These are phyloP conservation scores for Eupithecia inturbata DNA, from an alignment of 2,888 invertebrate species.

Conservation along the genomic window DNA sequence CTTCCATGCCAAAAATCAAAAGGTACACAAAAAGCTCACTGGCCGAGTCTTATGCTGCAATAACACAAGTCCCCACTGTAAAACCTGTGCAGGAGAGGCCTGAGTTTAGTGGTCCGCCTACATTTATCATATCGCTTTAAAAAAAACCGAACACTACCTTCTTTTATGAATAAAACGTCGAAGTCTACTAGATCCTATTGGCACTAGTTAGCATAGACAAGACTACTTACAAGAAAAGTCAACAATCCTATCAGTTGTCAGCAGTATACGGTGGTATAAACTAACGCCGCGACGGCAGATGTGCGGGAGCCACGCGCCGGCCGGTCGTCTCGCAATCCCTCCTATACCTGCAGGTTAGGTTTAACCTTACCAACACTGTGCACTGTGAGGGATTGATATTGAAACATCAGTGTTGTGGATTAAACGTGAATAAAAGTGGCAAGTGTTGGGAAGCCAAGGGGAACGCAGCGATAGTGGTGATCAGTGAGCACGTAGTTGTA, in stretches of 20 bases:
- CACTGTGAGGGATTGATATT: not conserved
- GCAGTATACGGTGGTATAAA: not conserved
- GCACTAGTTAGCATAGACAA: not conserved
- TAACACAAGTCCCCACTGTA: not conserved
- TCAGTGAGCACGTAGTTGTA: not conserved
- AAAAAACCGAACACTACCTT: too few relatives aligned
- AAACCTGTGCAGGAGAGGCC: not conserved
- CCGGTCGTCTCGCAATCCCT: slow-evolving; percentile 61
- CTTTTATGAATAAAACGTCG: not conserved
- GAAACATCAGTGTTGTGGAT: not conserved
- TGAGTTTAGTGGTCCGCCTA: not conserved
- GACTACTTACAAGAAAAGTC: not conserved
- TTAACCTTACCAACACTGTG: too few relatives aligned
- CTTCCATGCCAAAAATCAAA: not conserved
- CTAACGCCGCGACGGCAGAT: slow-evolving; percentile 60
- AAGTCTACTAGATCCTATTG: not conserved
- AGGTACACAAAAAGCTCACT: not conserved
- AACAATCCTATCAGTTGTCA: not conserved
- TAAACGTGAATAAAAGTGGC: not conserved
- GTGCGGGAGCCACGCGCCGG: slow-evolving; percentile 63
- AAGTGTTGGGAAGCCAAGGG: not conserved
- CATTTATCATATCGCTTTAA: too few relatives aligned
- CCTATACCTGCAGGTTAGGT: too few relatives aligned
- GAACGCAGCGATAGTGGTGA: not conserved
- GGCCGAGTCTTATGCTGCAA: not conserved